phyloP scores from a whole-genome alignment of 64 coral and sea anemone species.

The Trachythela sp. region DNA sequence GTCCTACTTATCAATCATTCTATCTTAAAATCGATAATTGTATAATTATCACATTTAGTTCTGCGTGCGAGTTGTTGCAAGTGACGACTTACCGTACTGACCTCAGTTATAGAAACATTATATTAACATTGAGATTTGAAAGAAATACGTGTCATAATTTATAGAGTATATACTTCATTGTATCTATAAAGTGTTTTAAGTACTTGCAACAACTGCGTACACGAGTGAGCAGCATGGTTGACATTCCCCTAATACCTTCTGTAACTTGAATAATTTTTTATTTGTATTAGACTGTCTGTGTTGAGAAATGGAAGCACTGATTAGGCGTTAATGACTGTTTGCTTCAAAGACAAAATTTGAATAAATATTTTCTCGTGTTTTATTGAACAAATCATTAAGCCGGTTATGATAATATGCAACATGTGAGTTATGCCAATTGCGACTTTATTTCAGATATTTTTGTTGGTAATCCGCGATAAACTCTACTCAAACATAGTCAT shows the following conservation, averaged over 20 bases:
- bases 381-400: conserved; percentile 23
- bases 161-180: no score
- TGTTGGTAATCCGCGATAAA: not conserved
- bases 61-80: not conserved
- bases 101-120: not conserved
- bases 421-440: not conserved
- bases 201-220: not conserved
- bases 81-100: not conserved
- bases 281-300: conserved; percentile 2
- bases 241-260: not conserved
- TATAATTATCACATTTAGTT: conserved; percentile 20
- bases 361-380: conserved; percentile 26
- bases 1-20: not conserved
- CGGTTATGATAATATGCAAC: not conserved
- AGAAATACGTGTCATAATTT: not conserved
- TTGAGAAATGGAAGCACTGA: conserved; percentile 13
- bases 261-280: conserved; percentile 6
- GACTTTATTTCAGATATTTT: not conserved
- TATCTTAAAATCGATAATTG: conserved; percentile 25
- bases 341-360: conserved; percentile 9
- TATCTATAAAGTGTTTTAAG: no score
- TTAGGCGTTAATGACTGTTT: conserved; percentile 30
- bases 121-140: not conserved
- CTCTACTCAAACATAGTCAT: not conserved
- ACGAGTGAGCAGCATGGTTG: not conserved